Base-by-base conservation (phyloP, 2,113 vertebrate species). In the Pterocles gutturalis region DNA sequence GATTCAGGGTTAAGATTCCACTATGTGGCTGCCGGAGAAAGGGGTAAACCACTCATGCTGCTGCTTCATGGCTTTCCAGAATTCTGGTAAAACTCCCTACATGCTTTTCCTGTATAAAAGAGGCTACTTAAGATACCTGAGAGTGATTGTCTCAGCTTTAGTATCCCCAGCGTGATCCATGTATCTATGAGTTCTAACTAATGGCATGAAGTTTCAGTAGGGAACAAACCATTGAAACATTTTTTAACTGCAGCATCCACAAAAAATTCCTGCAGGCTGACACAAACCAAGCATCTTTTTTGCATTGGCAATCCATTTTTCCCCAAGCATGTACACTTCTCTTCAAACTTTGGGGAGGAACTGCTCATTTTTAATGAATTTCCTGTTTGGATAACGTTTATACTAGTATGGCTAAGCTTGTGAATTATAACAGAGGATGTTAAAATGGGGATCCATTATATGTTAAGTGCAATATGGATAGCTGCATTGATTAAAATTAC, bases 51-150 rank as follows among this genome's bases (percentile, higher is more conserved):
- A 11, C 99, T 99, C 80, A 99, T 99, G 99, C 95, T 99, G 83
- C 98, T 99, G 83, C 97, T 99, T 83, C 99, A 99, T 48, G 99
- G 99, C 94, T 99, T 99, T 97, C 99, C 99, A 55, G 99, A 99
- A 96, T 99, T 99, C 99, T 99, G 99, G 99, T 99, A 99, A 99
- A 98, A 95, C 15, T 86, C 66, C 15, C 48, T 85, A 33, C 7
- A 5, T 0, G 0, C 9, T 87, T 80, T 89, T 72, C 51, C 53
- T 4, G 26, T 79, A 57, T 26, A 61, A 77, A 85, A 94, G 53
- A 72, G 64, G 41, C 73, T 75, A 36, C 41, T 43, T 89, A 80
- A 61, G 45, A 80, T 58, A 79, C 17, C 12, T 2, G 4, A 38
- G 57, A 73, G 38, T 11, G 7, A 93, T 46, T 10, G 45, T 41